These are phyloP conservation scores for Lordiphosa andalusiaca DNA, from an alignment of 2,888 invertebrate genomes.

Conservation along the genomic window DNA sequence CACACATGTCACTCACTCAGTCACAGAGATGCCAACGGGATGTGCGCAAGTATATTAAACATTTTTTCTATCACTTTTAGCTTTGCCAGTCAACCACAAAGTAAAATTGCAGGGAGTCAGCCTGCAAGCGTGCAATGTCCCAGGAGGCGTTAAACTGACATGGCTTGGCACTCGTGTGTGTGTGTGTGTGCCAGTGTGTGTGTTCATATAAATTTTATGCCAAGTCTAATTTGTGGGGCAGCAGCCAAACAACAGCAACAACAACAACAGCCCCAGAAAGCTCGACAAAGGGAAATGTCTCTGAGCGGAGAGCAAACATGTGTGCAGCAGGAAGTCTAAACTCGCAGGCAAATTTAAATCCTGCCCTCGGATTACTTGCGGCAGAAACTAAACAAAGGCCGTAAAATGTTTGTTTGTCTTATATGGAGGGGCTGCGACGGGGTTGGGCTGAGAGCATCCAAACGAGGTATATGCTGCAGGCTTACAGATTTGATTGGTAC, in stretches of 20 bases:
- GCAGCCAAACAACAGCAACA: slow-evolving; percentile 9
- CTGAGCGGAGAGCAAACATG: background rate
- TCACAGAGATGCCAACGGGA: background rate
- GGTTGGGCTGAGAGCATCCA: slow-evolving; percentile 1
- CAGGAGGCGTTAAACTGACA: background rate
- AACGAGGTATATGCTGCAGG: slow-evolving; percentile 32
- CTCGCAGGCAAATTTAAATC: too few relatives aligned
- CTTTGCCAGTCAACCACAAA: slow-evolving; percentile 7
- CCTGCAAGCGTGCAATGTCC: slow-evolving; percentile 1
- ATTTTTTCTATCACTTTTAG: background rate
- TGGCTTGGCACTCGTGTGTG: slow-evolving; percentile 10
- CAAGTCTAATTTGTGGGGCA: slow-evolving; percentile 39
- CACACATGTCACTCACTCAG: slow-evolving; percentile 9
- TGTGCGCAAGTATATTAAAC: slow-evolving; percentile 7
- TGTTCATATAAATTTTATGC: slow-evolving; percentile 18
- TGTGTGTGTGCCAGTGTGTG: background rate
- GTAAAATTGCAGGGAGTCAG: slow-evolving; percentile 8
- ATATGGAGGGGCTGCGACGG: background rate
- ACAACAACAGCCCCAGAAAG: slow-evolving; percentile 13
- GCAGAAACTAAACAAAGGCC: slow-evolving; percentile 42
- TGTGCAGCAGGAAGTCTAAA: too few relatives aligned
- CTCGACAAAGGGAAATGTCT: slow-evolving; percentile 2
- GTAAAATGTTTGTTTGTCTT: slow-evolving; percentile 32
- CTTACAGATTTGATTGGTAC: slow-evolving; percentile 39
- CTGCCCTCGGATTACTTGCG: slow-evolving; percentile 9